Evolutionary conservation across 2,113 vertebrate species (phyloP), one percentile per base, ranked within the genome.

Genomic region (Tachuris rubrigastra): DNA sequence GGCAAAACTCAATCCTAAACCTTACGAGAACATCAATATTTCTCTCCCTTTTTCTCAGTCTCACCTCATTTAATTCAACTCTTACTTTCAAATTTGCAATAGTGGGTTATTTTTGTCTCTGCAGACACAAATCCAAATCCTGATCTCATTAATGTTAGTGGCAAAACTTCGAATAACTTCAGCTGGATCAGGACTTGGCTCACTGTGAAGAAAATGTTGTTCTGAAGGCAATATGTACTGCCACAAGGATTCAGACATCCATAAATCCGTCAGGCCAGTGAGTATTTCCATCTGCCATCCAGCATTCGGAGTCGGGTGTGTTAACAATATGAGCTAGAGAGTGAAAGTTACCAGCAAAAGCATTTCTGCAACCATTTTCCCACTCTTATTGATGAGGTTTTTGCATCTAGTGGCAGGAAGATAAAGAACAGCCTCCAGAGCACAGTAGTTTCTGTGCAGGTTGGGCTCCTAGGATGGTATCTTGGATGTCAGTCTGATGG

Each of bases 201-300:
- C 47, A 17, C 65, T 71, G 86, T 86, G 76, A 95, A 93, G 84
- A 95, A 97, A 95, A 93, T 91, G 84, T 79, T 94, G 94, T 84
- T 92, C 78, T 93, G 82, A 95, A 93, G 89, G 91, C 94, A 95
- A 82, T 79, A 53, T 79, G 84, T 59, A 83, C 74, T 83, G 91
- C 90, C 91, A 87, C 94, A 69, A 96, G 77, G 94, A 90, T 87
- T 95, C 88, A 94, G 84, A 78, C 73, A 53, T 15, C 66, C 71
- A 95, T 96, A 96, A 96, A 96, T 96, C 94, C 94, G 92, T 96
- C 90, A 93, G 74, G 31, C 56, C 87, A 73, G 24, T 85, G 96
- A 97, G 74, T 87, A 93, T 66, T 97, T 95, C 89, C 94, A 97
- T 95, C 95, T 96, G 93, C 93, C 87, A 85, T 58, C 78, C 95